Evolutionary conservation across 2,113 vertebrate genomes (phyloP), one percentile per base, ranked within the genome.

Genomic region (Alouatta palliata): DNA sequence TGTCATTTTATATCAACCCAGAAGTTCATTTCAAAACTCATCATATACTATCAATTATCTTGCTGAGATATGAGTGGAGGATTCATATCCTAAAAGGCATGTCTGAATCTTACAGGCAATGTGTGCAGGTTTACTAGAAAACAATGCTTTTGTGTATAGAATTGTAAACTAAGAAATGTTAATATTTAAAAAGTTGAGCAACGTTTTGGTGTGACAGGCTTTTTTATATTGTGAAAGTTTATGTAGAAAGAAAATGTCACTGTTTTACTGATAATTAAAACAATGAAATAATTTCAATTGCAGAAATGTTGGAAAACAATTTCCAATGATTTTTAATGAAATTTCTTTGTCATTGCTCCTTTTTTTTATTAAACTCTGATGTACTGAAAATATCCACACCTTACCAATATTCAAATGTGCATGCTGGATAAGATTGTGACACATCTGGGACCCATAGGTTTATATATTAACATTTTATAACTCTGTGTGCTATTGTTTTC

Each of bases 231-330:
- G 4, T 47, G 30, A 61, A 89, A 61, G 5, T 80, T 88, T 90
- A 2, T 45, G 93, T 64, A 54, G 21, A 30, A 43, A 58, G 71
- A 88, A 87, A 94, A 43, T 32, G 17, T 77, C 30, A 52, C 30
- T 81, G 1, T 58, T 96, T 87, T 76, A 77, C 21, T 66, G 35
- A 83, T 71, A 91, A 79, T 84, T 84, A 87, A 94, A 93, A 80
- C 40, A 73, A 84, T 32, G n/a, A 95, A 82, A 56, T 0, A 14
- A 30, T 1, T 30, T 64, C 21, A 71, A 14, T 64, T 83, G 30
- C 21, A 88, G 37, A 81, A 93, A 93, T 93, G 0, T 21, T 58
- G 1, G 8, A 96, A 93, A 23, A 75, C 30, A 64, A 70, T 81
- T 91, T 91, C 45, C 19, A 68, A n/a, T 79, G 25, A 54, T 77